Percentiles rank a stretch among this genome's conserved stretches.
phyloP scores from a whole-genome alignment of 2,797 vertebrate species.

The Periparus ater region DNA sequence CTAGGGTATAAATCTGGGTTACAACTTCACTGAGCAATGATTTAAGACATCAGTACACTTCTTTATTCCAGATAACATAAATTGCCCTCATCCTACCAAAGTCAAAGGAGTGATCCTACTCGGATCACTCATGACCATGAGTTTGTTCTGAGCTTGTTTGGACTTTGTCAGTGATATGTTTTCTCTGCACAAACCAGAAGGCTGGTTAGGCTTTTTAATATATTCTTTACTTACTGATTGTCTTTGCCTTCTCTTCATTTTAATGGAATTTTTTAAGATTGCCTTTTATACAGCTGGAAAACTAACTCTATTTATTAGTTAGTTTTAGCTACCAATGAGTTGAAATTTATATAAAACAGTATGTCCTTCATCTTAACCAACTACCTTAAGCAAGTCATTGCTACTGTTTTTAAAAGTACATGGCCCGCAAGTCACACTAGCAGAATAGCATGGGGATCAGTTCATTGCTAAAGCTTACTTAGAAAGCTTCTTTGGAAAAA shows the following conservation, averaged over 20 bases:
- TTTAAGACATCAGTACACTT: background rate
- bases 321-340: background rate
- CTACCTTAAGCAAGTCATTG: background rate
- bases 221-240: background rate
- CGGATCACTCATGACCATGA: fast-evolving
- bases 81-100: background rate
- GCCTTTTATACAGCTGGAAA: background rate
- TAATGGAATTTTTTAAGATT: background rate
- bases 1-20: background rate
- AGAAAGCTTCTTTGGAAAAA: background rate
- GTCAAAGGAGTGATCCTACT: background rate
- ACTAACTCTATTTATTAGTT: background rate
- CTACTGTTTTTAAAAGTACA: background rate
- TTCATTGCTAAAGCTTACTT: background rate
- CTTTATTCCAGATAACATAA: background rate
- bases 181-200: background rate
- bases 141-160: background rate
- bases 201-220: background rate
- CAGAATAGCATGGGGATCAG: background rate
- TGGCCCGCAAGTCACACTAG: background rate
- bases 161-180: background rate
- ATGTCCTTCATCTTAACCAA: background rate
- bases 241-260: background rate
- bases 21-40: background rate
- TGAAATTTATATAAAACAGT: background rate